A percentile compares a stretch with the other conserved stretches of the same genome.
phyloP scores from a whole-genome alignment of 2,113 vertebrate species.

The Oreotrochilus melanogaster region DNA sequence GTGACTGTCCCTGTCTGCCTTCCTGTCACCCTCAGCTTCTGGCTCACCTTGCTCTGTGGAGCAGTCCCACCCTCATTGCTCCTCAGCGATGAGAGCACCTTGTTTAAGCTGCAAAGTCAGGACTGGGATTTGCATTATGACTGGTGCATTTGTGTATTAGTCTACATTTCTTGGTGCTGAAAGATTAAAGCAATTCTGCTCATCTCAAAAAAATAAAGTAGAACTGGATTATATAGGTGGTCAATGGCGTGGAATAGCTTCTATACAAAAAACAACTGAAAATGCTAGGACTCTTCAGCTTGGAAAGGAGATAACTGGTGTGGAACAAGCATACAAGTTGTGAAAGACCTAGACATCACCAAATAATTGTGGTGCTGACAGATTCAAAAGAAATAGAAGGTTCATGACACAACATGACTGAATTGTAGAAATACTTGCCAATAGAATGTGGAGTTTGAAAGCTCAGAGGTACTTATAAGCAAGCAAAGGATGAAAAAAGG shows the following conservation, averaged over 20 bases:
- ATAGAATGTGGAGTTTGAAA: not conserved
- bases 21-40: rapidly evolving
- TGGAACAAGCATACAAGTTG: not conserved
- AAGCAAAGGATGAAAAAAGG: not conserved
- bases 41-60: not conserved
- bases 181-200: not conserved
- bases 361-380: not conserved
- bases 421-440: not conserved
- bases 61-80: not conserved
- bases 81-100: not conserved
- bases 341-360: not conserved
- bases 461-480: not conserved
- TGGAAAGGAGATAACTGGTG: not conserved
- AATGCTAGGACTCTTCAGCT: not conserved
- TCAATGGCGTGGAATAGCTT: not conserved
- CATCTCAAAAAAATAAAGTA: not conserved
- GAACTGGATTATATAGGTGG: not conserved
- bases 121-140: not conserved
- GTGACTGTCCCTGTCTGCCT: too few relatives aligned
- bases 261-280: not conserved
- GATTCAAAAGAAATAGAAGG: not conserved
- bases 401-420: not conserved
- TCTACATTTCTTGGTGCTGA: not conserved
- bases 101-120: not conserved
- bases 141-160: not conserved